Evolutionary conservation across 2,113 vertebrate genomes (phyloP).

Genomic region (Micromys minutus): DNA sequence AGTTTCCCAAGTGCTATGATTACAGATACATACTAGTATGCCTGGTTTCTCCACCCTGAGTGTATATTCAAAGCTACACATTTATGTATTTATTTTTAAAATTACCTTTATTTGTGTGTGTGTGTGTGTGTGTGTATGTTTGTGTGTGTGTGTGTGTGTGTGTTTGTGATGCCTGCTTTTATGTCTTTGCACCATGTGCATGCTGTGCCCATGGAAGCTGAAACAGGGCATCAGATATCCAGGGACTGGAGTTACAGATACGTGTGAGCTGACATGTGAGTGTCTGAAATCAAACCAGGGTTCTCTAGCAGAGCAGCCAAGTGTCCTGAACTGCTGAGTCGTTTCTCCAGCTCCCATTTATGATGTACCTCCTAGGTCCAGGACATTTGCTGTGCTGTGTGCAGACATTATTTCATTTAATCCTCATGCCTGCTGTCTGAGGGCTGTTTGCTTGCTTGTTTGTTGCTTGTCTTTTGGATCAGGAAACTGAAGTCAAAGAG

Average conservation of each 20-base stretch:
- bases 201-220: neutral
- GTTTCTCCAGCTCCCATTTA: neutral
- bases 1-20: neutral
- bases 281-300: neutral
- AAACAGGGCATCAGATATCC: neutral
- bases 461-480: neutral
- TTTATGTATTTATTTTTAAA: neutral
- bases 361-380: neutral
- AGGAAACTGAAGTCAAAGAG: slow-evolving; percentile 7
- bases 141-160: neutral
- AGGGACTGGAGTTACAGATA: neutral
- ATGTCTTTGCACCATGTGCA: neutral
- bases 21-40: neutral
- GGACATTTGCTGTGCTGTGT: neutral
- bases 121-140: neutral
- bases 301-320: neutral
- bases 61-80: slow-evolving; percentile 23
- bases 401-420: neutral
- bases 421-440: neutral
- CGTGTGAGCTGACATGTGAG: neutral
- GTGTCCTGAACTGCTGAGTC: neutral
- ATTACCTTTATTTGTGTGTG: neutral
- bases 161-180: neutral
- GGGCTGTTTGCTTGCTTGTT: neutral
- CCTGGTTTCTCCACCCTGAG: neutral